Evolutionary conservation across 92 coral and sea anemone genomes (phyloP).

Genomic region (Ricordea florida): DNA sequence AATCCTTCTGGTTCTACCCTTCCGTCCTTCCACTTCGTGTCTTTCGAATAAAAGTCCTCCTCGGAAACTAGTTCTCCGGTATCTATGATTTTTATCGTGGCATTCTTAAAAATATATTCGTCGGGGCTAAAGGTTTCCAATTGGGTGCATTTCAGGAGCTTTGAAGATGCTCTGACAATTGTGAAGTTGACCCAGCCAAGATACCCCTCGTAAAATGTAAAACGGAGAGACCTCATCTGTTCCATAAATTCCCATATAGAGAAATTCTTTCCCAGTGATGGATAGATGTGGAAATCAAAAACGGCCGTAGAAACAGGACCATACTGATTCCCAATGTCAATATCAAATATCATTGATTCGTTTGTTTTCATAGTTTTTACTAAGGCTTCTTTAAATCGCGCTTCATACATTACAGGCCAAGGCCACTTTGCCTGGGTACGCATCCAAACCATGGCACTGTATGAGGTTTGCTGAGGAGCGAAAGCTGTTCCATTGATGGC

Average conservation of each 20-base stretch:
- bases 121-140: not conserved
- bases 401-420: not conserved
- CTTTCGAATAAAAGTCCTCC: too few species aligned
- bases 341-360: not conserved
- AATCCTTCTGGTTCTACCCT: too few species aligned
- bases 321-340: not conserved
- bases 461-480: not conserved
- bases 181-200: too few species aligned
- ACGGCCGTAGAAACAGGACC: not conserved
- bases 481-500: not conserved
- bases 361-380: not conserved
- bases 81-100: too few species aligned
- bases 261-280: not conserved
- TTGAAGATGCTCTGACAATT: not conserved
- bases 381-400: not conserved
- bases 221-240: not conserved
- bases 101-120: constrained; percentile 3
- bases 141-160: not conserved
- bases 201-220: not conserved
- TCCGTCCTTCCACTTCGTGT: too few species aligned
- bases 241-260: not conserved
- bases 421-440: not conserved
- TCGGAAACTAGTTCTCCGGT: too few species aligned
- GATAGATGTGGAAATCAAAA: not conserved
- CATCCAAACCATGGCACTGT: not conserved